phyloP scores from a whole-genome alignment of 2,797 vertebrate species.

The Rhinophrynus dorsalis region DNA sequence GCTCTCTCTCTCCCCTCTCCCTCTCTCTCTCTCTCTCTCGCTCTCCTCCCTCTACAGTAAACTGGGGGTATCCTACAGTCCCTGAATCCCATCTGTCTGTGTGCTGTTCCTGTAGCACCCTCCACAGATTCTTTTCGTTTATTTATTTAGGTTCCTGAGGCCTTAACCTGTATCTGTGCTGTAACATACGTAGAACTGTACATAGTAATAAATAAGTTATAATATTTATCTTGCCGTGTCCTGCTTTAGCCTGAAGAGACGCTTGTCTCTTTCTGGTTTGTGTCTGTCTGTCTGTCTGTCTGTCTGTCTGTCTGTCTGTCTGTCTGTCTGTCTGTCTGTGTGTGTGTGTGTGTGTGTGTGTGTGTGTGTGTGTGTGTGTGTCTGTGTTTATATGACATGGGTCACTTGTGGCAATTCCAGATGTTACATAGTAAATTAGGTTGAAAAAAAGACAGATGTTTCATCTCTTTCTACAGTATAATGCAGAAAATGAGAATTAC shows the following conservation, averaged over 20 bases:
- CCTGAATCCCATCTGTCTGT: neutral
- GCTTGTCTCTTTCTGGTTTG: neutral
- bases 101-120: too few relatives aligned
- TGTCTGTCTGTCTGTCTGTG: neutral
- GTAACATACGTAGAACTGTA: constrained; percentile 5
- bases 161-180: neutral
- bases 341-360: neutral
- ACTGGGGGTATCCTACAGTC: too few relatives aligned
- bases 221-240: constrained; percentile 4
- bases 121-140: too few relatives aligned
- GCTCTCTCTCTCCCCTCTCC: too few relatives aligned
- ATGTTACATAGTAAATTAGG: too few relatives aligned
- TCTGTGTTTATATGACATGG: neutral
- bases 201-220: constrained; percentile 36
- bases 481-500: too few relatives aligned
- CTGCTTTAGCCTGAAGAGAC: neutral
- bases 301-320: too few relatives aligned
- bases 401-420: neutral
- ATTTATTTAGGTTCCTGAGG: neutral
- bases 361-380: neutral
- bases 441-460: too few relatives aligned
- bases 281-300: too few relatives aligned
- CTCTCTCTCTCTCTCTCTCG: too few relatives aligned
- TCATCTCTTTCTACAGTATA: too few relatives aligned
- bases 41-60: too few relatives aligned